Percentiles rank a stretch among this genome's conserved stretches.
These are phyloP conservation scores for Amphiprion clarkii DNA, from an alignment of 2,797 vertebrate genomes.

Conservation along the genomic window DNA sequence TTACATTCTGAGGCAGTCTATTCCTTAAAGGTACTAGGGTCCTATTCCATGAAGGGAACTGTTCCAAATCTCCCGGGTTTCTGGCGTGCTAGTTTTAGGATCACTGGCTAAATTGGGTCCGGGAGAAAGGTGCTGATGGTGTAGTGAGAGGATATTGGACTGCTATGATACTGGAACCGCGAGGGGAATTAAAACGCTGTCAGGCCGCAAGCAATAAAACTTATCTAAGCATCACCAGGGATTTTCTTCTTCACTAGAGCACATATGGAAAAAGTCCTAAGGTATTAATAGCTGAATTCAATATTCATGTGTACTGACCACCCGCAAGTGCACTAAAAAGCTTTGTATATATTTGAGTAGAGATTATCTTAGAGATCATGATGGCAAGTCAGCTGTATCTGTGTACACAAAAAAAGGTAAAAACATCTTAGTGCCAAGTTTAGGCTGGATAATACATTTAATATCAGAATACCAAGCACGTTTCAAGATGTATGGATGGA, in stretches of 20 bases:
- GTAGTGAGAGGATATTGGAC: constrained; percentile 69
- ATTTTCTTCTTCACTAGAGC: constrained; percentile 67
- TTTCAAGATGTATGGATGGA: neutral
- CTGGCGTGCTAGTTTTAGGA: constrained; percentile 71
- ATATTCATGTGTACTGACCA: constrained; percentile 44
- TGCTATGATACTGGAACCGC: constrained; percentile 73
- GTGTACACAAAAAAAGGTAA: constrained; percentile 11
- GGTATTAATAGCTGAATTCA: constrained; percentile 59
- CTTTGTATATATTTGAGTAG: constrained; percentile 29
- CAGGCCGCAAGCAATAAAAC: constrained; percentile 71
- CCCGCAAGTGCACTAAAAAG: constrained; percentile 32
- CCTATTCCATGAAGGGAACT: constrained; percentile 63
- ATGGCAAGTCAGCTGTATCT: neutral
- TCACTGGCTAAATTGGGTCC: constrained; percentile 74
- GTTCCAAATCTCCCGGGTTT: constrained; percentile 62
- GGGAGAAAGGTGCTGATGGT: constrained; percentile 79
- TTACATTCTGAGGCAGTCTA: constrained; percentile 64
- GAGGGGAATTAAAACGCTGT: constrained; percentile 78
- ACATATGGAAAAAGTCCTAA: constrained; percentile 46
- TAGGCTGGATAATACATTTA: neutral
- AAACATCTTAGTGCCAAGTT: constrained; percentile 2
- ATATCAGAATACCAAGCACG: neutral
- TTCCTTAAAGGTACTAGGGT: constrained; percentile 71
- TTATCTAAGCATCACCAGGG: constrained; percentile 67
- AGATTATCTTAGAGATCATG: constrained; percentile 38